Conservation (phyloP, 2,113 vertebrate species). For the Proterorhinus semilunaris region DNA sequence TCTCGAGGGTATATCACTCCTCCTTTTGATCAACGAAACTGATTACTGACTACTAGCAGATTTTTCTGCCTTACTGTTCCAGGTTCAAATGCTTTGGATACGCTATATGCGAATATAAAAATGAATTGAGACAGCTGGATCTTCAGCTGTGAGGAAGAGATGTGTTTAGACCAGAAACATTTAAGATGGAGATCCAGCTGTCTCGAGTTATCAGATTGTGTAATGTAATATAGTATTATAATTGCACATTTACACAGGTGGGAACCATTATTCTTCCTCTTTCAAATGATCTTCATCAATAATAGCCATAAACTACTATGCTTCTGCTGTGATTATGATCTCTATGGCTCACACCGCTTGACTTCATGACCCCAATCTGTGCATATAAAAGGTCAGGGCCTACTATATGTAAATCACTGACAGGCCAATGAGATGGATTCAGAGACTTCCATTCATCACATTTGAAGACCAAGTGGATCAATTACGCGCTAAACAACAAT, state of each 20-base stretch:
- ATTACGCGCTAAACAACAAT: conserved; percentile 42
- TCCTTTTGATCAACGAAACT: background rate
- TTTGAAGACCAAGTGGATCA: conserved; percentile 14
- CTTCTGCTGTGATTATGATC: background rate
- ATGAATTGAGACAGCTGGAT: no score
- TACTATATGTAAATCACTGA: background rate
- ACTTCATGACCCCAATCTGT: background rate
- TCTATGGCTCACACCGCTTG: background rate
- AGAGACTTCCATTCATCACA: conserved; percentile 15
- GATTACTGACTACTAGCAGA: background rate
- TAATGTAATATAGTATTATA: no score
- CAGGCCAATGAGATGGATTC: background rate
- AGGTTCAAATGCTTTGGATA: background rate
- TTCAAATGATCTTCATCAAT: background rate
- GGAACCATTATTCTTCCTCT: background rate
- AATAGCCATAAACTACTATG: background rate
- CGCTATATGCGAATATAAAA: no score
- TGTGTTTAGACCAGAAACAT: no score
- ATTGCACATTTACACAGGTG: no score
- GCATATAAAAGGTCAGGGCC: background rate
- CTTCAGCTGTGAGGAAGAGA: no score
- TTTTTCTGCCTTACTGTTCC: background rate
- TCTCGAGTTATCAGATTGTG: no score
- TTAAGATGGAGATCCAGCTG: no score
- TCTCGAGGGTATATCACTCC: conserved; percentile 25